Conservation (phyloP, 2,797 vertebrate genomes). For the Xiphorhynchus erythropygius region DNA sequence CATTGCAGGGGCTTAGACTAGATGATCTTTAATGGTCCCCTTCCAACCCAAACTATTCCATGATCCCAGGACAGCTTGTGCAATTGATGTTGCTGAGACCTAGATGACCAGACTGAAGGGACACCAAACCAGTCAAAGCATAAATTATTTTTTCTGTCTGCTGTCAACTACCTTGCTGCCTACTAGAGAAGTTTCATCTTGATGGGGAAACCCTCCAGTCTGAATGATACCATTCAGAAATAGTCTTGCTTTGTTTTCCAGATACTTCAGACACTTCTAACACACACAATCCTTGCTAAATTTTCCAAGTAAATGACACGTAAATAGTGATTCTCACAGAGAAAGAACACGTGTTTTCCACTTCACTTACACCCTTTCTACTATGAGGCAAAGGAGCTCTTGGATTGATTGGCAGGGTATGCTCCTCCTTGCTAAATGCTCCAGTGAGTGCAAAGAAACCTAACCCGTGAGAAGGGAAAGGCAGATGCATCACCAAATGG, state of each 20-base stretch:
- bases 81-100: neutral
- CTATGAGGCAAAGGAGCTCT: neutral
- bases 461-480: neutral
- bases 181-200: neutral
- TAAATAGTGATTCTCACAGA: neutral
- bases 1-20: neutral
- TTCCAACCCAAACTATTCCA: neutral
- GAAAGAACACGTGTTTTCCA: neutral
- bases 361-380: neutral
- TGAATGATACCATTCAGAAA: neutral
- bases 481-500: neutral
- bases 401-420: rapidly evolving
- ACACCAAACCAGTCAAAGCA: neutral
- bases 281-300: neutral
- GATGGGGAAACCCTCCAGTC: neutral
- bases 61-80: neutral
- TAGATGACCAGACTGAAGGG: neutral
- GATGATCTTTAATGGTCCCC: neutral
- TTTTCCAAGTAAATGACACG: neutral
- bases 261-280: neutral
- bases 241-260: neutral
- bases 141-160: neutral
- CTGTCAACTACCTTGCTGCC: neutral
- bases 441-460: neutral
- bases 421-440: neutral